Conservation (phyloP, 1,140 invertebrate genomes). For the Tetramorium parvispinum region DNA sequence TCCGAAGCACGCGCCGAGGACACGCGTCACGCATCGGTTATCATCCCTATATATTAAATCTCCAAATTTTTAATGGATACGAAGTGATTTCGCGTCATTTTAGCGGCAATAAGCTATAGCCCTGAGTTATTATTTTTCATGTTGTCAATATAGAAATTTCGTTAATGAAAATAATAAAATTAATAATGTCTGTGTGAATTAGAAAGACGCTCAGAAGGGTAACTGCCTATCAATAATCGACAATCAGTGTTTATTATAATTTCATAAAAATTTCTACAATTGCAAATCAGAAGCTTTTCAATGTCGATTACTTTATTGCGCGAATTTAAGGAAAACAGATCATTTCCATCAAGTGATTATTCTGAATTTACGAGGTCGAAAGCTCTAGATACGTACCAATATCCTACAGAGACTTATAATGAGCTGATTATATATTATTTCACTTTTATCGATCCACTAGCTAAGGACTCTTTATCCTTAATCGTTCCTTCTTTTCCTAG, state of each 20-base stretch:
- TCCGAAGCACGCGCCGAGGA: slow-evolving; percentile 29
- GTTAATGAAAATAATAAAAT: neutral
- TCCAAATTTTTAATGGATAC: neutral
- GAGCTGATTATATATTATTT: slow-evolving; percentile 17
- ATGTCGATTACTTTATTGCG: neutral
- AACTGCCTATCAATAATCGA: neutral
- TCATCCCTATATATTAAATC: neutral
- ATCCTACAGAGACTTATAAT: neutral
- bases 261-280: neutral
- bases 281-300: neutral
- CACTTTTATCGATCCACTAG: neutral
- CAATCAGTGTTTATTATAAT: neutral
- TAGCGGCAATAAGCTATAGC: neutral
- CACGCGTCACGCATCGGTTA: slow-evolving; percentile 33
- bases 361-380: slow-evolving; percentile 28
- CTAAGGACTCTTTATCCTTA: slow-evolving; percentile 18
- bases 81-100: neutral
- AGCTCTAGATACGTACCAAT: neutral
- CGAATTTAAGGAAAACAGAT: neutral
- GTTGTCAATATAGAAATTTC: neutral
- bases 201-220: neutral
- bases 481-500: slow-evolving; percentile 1
- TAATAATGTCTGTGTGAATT: neutral
- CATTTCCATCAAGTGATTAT: neutral
- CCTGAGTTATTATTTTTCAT: neutral